A percentile compares a stretch with the other conserved stretches of the same genome.
Conservation (phyloP, 2,113 vertebrate genomes). For the Machaerirhynchus nigripectus region DNA sequence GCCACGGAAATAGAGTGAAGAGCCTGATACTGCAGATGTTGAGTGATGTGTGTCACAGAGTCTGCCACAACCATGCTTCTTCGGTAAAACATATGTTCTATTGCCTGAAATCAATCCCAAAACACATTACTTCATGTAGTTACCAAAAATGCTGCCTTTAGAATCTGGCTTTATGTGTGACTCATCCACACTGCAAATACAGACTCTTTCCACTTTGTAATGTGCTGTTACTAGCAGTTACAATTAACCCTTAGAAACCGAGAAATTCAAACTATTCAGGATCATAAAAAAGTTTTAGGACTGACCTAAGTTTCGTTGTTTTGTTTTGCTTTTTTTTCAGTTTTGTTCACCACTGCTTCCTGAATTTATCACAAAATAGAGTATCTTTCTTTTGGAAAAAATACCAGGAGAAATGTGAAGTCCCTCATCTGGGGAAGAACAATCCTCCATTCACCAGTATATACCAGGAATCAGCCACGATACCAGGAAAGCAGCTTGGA, state of each 20-base stretch:
- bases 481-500: neutral
- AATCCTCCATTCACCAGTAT: neutral
- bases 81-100: slow-evolving; percentile 92
- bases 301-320: neutral
- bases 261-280: neutral
- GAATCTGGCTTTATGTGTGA: neutral
- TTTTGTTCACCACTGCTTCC: neutral
- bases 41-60: slow-evolving; percentile 91
- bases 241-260: neutral
- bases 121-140: neutral
- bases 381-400: neutral
- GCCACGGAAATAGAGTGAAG: slow-evolving; percentile 86
- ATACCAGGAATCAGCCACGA: neutral
- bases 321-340: neutral
- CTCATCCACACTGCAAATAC: neutral
- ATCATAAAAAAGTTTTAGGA: neutral
- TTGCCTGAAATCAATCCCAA: slow-evolving; percentile 76
- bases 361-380: neutral
- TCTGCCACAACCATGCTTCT: slow-evolving; percentile 94
- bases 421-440: neutral
- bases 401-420: neutral
- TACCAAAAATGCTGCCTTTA: neutral
- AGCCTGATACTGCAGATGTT: slow-evolving; percentile 93
- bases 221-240: neutral
- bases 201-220: neutral